These are phyloP conservation scores for Anabas testudineus DNA, from an alignment of 2,797 vertebrate genomes.

Conservation along the genomic window DNA sequence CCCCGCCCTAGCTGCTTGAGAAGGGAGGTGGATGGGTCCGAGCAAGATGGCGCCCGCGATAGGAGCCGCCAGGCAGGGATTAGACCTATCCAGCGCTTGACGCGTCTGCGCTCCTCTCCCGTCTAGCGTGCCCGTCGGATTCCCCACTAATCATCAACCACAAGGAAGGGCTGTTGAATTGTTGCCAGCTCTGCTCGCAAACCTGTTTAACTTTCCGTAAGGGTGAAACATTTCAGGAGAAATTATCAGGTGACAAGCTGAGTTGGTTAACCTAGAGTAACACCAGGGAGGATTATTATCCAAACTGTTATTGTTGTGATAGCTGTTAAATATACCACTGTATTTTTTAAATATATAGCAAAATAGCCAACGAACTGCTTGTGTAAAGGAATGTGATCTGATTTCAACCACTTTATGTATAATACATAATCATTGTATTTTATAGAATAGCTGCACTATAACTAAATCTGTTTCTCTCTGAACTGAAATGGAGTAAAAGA, in stretches of 20 bases:
- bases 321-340: background rate
- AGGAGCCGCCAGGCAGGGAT: fast-evolving
- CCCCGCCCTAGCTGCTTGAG: slow-evolving; percentile 50
- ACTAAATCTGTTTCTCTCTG: too few relatives aligned
- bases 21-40: slow-evolving; percentile 30
- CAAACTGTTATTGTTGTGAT: background rate
- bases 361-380: too few relatives aligned
- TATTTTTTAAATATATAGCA: background rate
- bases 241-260: background rate
- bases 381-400: too few relatives aligned
- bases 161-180: background rate
- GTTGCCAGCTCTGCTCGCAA: background rate
- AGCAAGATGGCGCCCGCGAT: slow-evolving; percentile 56
- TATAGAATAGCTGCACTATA: too few relatives aligned
- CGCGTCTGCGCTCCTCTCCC: background rate
- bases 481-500: too few relatives aligned
- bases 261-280: background rate
- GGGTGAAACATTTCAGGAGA: slow-evolving; percentile 19
- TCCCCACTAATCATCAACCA: background rate
- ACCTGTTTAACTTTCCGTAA: background rate
- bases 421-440: too few relatives aligned
- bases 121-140: background rate
- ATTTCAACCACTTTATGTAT: too few relatives aligned
- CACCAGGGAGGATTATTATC: background rate
- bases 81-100: slow-evolving; percentile 20